Evolutionary conservation across 2,888 invertebrate species (phyloP).

Genomic region (Agrochola lota): DNA sequence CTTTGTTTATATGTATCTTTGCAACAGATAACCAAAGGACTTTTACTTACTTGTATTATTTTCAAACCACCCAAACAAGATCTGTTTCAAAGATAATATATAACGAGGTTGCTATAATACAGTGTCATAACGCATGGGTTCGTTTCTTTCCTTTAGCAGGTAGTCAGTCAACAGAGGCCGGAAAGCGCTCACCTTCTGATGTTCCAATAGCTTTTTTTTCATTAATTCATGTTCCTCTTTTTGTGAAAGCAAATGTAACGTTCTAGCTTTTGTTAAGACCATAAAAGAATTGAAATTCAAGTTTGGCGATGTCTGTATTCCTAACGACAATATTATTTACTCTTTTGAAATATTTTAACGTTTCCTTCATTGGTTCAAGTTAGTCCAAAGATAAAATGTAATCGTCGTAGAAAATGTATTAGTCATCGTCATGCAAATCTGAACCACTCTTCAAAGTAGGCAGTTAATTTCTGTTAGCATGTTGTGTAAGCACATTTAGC

Average conservation of each 20-base stretch:
- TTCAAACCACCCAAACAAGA: conserved; percentile 46
- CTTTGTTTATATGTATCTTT: conserved; percentile 30
- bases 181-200: conserved; percentile 80
- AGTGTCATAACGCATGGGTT: conserved; percentile 69
- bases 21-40: conserved; percentile 23
- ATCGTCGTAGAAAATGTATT: neutral
- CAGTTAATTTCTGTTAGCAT: conserved; percentile 16
- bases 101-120: conserved; percentile 41
- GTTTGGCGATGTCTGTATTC: conserved; percentile 13
- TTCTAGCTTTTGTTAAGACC: conserved; percentile 67
- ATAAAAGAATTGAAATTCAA: conserved; percentile 32
- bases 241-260: conserved; percentile 70
- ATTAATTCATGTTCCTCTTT: conserved; percentile 72
- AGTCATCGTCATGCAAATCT: conserved; percentile 3
- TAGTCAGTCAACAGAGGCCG: conserved; percentile 82
- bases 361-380: conserved; percentile 20
- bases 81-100: conserved; percentile 54
- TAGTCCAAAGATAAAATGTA: neutral
- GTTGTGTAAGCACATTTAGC: conserved; percentile 39
- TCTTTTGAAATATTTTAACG: conserved; percentile 15
- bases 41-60: conserved; percentile 39
- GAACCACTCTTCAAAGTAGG: conserved; percentile 24
- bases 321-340: neutral
- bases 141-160: conserved; percentile 82
- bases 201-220: conserved; percentile 76